Percentiles rank a stretch among this genome's conserved stretches.
Conservation (phyloP, 2,113 vertebrate species). For the Australoheros scitulus region DNA sequence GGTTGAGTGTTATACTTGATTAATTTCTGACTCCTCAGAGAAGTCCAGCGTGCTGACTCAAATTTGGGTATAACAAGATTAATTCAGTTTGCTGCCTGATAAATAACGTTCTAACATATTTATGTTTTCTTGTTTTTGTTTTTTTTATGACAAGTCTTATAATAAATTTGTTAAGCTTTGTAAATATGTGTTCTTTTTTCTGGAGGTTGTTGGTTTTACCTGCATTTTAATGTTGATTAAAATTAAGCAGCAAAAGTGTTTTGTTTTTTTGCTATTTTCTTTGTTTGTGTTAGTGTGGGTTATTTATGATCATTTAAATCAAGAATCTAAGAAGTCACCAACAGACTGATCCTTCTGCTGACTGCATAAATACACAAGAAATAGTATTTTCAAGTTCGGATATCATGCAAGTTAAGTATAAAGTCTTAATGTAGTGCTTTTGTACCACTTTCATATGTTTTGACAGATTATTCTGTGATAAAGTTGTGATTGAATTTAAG, state of each 20-base stretch:
- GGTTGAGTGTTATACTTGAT: background rate
- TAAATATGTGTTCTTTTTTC: background rate
- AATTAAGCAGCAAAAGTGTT: no score
- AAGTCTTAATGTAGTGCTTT: background rate
- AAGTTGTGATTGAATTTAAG: background rate
- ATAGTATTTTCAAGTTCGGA: background rate
- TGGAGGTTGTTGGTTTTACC: no score
- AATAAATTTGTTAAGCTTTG: background rate
- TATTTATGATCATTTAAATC: background rate
- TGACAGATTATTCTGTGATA: background rate
- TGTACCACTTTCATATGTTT: background rate
- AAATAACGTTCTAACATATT: background rate
- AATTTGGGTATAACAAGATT: background rate
- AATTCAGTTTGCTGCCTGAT: background rate
- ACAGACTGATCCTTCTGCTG: background rate
- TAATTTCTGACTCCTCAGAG: background rate
- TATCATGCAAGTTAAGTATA: no score
- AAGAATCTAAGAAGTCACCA: background rate
- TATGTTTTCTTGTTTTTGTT: no score
- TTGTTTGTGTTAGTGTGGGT: background rate
- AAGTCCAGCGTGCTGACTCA: background rate
- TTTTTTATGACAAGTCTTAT: background rate
- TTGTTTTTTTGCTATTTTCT: background rate
- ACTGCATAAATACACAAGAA: conserved; percentile 20
- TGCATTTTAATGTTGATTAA: no score